phyloP scores from a whole-genome alignment of 1,140 invertebrate genomes.

The Odontomachus brunneus region DNA sequence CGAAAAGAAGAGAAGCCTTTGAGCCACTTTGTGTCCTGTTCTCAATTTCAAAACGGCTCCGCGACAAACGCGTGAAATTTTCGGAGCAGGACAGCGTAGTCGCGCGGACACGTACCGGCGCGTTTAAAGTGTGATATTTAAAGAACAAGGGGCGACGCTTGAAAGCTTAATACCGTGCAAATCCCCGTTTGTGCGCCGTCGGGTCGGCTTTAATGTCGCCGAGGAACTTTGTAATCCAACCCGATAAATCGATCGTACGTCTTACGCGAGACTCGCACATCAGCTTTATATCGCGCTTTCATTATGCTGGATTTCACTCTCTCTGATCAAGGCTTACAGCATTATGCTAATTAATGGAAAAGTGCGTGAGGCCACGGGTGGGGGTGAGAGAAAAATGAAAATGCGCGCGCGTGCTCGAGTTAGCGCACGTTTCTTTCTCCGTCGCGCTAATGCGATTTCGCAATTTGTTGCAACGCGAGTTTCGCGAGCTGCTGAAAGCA shows the following conservation, averaged over 20 bases:
- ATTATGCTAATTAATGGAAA: not conserved
- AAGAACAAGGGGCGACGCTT: not conserved
- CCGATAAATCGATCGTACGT: conserved; percentile 15
- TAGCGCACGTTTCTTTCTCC: too few species aligned
- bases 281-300: conserved; percentile 17
- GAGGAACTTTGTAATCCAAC: conserved; percentile 12
- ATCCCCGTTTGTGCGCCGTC: not conserved
- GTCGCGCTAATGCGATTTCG: too few species aligned
- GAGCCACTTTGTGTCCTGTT: not conserved
- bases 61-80: not conserved
- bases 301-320: not conserved
- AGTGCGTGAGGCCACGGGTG: too few species aligned
- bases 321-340: conserved; percentile 7
- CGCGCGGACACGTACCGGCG: not conserved
- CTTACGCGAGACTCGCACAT: not conserved
- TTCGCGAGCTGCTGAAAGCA: too few species aligned
- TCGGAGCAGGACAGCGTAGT: too few species aligned
- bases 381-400: too few species aligned
- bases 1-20: too few species aligned
- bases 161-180: not conserved
- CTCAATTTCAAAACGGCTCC: not conserved
- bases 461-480: too few species aligned
- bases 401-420: too few species aligned
- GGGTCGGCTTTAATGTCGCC: not conserved
- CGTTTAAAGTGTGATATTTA: conserved; percentile 9